phyloP scores from a whole-genome alignment of 2,113 vertebrate species.

The Gopherus evgoodei region DNA sequence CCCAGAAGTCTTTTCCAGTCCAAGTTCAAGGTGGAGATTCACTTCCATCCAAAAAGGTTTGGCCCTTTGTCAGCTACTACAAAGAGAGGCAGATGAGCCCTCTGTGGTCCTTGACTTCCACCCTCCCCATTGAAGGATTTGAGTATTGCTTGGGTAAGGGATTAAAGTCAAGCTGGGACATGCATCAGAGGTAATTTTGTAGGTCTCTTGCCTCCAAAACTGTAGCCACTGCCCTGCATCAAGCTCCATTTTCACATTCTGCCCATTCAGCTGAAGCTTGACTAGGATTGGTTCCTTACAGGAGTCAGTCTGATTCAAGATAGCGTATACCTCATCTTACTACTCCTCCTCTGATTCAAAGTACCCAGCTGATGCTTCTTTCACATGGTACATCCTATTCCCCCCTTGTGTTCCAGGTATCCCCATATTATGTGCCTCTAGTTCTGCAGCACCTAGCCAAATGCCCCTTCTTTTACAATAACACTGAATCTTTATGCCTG shows the following conservation, averaged over 20 bases:
- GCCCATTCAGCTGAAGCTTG: background rate
- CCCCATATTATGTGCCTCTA: background rate
- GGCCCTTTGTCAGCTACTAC: background rate
- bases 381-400: background rate
- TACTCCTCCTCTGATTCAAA: background rate
- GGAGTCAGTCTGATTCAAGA: too few relatives aligned
- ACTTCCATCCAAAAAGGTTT: background rate
- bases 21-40: background rate
- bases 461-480: background rate
- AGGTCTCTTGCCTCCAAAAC: background rate
- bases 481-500: background rate
- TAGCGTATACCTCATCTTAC: background rate
- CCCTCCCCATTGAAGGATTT: background rate
- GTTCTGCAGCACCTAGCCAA: background rate
- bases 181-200: background rate
- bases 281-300: background rate
- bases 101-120: too few relatives aligned
- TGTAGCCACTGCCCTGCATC: background rate
- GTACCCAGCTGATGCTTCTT: background rate
- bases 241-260: background rate
- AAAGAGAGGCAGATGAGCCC: background rate
- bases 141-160: background rate
- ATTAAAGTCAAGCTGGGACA: background rate
- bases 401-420: background rate
- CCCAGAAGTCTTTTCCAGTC: background rate